phyloP scores from a whole-genome alignment of 1,140 invertebrate species.

The Theocolax elegans region DNA sequence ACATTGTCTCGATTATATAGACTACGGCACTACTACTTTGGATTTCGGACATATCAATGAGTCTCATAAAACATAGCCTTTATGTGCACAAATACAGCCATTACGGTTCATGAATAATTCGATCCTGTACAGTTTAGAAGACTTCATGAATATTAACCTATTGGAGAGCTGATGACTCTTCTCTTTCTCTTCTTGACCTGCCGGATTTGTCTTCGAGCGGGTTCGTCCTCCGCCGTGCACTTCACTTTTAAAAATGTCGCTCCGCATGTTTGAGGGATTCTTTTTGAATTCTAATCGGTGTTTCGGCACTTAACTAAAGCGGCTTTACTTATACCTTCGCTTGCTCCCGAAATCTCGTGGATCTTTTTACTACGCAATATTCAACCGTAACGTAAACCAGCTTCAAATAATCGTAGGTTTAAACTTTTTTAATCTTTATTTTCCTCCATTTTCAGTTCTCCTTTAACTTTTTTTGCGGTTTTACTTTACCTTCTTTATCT shows the following conservation, averaged over 20 bases:
- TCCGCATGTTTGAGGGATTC: conserved; percentile 18
- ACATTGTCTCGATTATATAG: not conserved
- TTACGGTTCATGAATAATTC: conserved; percentile 18
- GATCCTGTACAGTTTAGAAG: conserved; percentile 1
- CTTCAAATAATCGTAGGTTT: no score
- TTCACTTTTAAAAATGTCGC: no score
- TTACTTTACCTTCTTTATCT: no score
- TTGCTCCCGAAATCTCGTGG: not conserved
- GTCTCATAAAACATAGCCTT: not conserved
- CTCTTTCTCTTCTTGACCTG: conserved; percentile 21
- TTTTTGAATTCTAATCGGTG: conserved; percentile 30
- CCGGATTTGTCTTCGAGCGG: not conserved
- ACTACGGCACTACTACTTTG: no score
- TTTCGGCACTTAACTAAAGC: conserved; percentile 21
- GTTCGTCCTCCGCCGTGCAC: no score
- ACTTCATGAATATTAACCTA: conserved; percentile 27
- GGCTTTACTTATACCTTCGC: not conserved
- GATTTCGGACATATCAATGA: conserved; percentile 19
- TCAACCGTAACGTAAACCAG: no score
- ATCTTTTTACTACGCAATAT: not conserved
- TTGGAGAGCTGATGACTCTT: not conserved
- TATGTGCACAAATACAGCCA: not conserved
- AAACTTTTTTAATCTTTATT: not conserved
- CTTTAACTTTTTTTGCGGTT: not conserved
- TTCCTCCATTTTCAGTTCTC: not conserved